phyloP scores from a whole-genome alignment of 2,888 invertebrate genomes.

The Tipula vernalis region DNA sequence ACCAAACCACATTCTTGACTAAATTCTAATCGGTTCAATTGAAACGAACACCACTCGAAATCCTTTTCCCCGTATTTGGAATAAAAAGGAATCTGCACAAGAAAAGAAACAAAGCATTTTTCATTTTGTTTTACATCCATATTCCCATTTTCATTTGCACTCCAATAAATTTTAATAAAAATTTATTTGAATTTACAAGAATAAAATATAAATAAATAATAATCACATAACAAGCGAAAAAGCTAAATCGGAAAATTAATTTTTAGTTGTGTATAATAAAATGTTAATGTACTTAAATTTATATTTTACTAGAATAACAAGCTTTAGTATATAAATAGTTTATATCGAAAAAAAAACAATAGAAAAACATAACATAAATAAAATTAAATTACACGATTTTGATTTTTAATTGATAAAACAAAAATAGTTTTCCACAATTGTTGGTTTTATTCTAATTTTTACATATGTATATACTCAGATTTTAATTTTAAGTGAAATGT shows the following conservation, averaged over 20 bases:
- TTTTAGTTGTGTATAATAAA: neutral
- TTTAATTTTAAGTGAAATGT: too few species aligned
- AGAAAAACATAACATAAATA: neutral
- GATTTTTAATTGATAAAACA: neutral
- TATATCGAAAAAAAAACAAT: neutral
- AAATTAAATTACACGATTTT: neutral
- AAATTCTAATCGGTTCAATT: neutral
- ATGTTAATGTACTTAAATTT: neutral
- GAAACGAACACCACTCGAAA: neutral
- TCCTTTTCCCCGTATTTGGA: neutral
- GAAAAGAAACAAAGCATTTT: neutral
- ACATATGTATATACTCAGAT: too few species aligned
- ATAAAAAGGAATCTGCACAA: neutral
- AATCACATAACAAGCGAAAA: neutral
- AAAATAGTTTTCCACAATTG: neutral
- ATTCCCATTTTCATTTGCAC: neutral
- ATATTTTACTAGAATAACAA: neutral
- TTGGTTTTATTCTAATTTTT: neutral
- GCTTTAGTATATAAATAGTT: neutral
- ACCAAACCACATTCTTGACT: neutral
- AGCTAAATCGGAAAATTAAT: neutral
- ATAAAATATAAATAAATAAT: neutral
- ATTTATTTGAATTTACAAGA: neutral
- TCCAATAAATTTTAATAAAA: neutral
- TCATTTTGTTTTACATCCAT: neutral